Conservation (phyloP, 2,797 vertebrate species). For the Rhinatrema bivittatum region DNA sequence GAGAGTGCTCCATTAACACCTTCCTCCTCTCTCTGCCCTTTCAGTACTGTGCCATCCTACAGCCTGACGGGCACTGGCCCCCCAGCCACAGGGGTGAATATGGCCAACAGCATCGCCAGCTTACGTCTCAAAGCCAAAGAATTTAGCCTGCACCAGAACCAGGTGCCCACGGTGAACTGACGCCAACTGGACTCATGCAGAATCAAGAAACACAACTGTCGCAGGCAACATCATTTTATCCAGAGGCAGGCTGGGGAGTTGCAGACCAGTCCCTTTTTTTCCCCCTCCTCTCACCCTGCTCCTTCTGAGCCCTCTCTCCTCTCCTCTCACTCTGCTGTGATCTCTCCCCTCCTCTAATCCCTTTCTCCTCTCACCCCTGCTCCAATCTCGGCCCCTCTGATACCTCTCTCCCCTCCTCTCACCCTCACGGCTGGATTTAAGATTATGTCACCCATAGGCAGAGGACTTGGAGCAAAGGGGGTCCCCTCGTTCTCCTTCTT, state of each 20-base stretch:
- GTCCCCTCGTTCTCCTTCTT: too few species aligned
- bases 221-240: not conserved
- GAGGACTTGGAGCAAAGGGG: too few species aligned
- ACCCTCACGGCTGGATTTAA: too few species aligned
- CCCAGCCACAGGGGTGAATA: constrained; percentile 58
- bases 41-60: constrained; percentile 61
- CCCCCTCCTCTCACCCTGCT: too few species aligned
- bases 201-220: not conserved
- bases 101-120: constrained; percentile 73
- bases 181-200: too few species aligned
- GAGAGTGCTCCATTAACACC: too few species aligned
- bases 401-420: constrained; percentile 7
- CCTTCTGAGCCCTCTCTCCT: constrained; percentile 11
- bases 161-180: constrained; percentile 72
- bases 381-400: not conserved
- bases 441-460: too few species aligned
- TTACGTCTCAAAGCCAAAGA: constrained; percentile 73
- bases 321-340: constrained; percentile 3
- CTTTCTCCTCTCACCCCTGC: constrained; percentile 12
- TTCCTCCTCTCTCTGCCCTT: not conserved
- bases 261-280: constrained; percentile 10
- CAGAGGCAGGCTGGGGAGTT: constrained; percentile 7
- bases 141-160: constrained; percentile 70
- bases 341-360: not conserved
- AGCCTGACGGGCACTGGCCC: constrained; percentile 37